These are phyloP conservation scores for Leptestheria dahalacensis DNA, from an alignment of 1,140 invertebrate genomes.

Conservation along the genomic window DNA sequence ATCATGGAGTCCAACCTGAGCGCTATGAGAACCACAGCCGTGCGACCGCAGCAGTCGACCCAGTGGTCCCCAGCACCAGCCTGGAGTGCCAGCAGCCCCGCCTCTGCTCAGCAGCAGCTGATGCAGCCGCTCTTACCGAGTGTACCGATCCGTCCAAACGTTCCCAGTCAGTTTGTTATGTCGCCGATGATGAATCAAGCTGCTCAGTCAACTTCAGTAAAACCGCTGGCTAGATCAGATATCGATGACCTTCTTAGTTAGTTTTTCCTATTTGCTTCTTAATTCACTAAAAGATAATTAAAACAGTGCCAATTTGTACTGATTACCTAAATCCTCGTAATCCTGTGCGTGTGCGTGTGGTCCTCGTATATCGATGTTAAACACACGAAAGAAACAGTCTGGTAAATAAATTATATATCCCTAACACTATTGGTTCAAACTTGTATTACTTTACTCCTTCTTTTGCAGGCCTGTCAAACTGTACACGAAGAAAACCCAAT, in stretches of 20 bases:
- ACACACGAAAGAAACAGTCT: no score
- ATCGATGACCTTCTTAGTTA: constrained; percentile 7
- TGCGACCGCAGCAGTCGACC: neutral
- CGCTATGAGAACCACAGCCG: neutral
- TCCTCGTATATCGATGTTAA: neutral
- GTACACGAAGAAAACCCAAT: no score
- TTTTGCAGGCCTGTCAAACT: no score
- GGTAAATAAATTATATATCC: no score
- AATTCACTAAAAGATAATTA: neutral
- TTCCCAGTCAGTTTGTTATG: no score
- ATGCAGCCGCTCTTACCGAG: neutral
- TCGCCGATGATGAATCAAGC: no score
- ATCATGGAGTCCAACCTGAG: constrained; percentile 3
- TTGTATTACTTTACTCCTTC: no score
- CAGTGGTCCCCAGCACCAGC: neutral
- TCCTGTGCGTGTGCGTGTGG: neutral
- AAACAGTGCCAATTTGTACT: neutral
- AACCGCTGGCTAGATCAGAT: neutral
- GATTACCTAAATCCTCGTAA: neutral
- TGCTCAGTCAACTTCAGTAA: neutral
- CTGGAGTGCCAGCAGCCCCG: neutral
- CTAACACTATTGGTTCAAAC: no score
- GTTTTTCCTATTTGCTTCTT: no score
- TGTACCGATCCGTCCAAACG: no score
- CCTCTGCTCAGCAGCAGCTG: neutral